Evolutionary conservation across 1,140 invertebrate species (phyloP).

Genomic region (Planococcus citri): DNA sequence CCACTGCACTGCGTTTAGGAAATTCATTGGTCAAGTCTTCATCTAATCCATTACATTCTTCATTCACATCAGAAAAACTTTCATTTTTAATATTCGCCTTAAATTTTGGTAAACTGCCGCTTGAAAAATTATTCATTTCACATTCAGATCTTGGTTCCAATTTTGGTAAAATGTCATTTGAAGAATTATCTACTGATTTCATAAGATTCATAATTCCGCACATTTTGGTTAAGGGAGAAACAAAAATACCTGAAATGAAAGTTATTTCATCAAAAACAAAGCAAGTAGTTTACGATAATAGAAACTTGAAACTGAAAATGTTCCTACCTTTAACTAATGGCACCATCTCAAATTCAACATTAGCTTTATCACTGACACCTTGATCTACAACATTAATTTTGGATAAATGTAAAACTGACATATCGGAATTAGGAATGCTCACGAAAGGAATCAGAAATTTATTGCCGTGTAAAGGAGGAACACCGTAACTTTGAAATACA

Average conservation of each 20-base stretch:
- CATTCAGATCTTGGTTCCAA: background rate
- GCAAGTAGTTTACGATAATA: background rate
- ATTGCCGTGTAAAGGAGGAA: background rate
- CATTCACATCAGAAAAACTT: background rate
- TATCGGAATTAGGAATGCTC: background rate
- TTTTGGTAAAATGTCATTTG: background rate
- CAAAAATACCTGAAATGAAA: background rate
- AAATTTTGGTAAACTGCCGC: background rate
- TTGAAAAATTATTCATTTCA: background rate
- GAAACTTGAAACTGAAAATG: background rate
- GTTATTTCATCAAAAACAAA: background rate
- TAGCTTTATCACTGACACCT: background rate
- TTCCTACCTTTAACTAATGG: background rate
- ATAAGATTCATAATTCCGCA: background rate
- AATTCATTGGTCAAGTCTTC: background rate
- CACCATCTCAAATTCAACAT: background rate
- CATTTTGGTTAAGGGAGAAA: background rate
- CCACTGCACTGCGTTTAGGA: background rate
- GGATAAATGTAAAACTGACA: background rate
- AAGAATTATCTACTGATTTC: background rate
- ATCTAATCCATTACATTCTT: background rate
- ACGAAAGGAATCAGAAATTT: background rate
- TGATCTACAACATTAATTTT: background rate
- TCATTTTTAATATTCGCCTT: background rate
- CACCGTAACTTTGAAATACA: background rate